phyloP scores from a whole-genome alignment of 2,888 invertebrate species.

The Keiferia lycopersicella region DNA sequence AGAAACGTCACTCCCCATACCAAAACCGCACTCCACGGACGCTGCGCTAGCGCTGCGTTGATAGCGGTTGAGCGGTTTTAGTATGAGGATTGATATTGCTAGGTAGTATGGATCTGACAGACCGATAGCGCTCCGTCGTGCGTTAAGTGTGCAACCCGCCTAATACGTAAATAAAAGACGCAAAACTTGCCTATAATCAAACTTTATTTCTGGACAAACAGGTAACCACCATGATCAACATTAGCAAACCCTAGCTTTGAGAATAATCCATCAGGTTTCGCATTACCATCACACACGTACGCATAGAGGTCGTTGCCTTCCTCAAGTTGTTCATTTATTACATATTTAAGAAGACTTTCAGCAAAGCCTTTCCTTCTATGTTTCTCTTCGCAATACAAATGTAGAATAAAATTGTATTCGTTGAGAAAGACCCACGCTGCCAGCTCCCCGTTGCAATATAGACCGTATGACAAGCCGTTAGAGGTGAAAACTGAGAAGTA shows the following conservation, averaged over 20 bases:
- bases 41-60: no score
- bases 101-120: no score
- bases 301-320: constrained; percentile 39
- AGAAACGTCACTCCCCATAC: no score
- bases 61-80: no score
- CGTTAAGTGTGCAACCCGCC: no score
- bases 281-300: constrained; percentile 38
- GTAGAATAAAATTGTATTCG: constrained; percentile 40
- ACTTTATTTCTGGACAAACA: neutral
- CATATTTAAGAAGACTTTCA: constrained; percentile 38
- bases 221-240: constrained; percentile 32
- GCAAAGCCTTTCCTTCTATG: constrained; percentile 41
- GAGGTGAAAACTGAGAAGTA: constrained; percentile 37
- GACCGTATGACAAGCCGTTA: constrained; percentile 37
- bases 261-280: constrained; percentile 36
- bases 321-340: constrained; percentile 37
- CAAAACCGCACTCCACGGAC: no score
- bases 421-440: constrained; percentile 44
- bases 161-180: no score
- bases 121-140: no score
- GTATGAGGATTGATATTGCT: no score
- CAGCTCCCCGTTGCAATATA: constrained; percentile 38
- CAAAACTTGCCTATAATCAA: no score
- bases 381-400: constrained; percentile 40
- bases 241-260: constrained; percentile 38